Conservation (phyloP, 2,113 vertebrate species). For the Apodemus speciosus region DNA sequence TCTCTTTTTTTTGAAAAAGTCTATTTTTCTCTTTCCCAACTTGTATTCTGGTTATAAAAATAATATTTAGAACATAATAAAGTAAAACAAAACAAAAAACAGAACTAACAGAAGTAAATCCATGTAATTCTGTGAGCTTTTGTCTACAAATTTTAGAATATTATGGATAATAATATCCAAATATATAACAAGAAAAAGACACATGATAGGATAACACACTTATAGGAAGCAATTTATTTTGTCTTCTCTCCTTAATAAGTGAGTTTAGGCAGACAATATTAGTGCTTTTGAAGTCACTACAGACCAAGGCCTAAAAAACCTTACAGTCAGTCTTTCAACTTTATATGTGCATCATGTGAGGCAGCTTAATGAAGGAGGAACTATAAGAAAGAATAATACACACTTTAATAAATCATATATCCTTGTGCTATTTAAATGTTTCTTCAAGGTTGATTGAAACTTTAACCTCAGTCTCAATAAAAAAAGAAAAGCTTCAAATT, state of each 20-base stretch:
- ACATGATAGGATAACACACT: not conserved
- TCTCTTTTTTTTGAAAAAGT: not conserved
- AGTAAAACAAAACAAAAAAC: not conserved
- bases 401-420: constrained; percentile 93
- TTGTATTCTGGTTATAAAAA: constrained; percentile 19
- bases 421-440: constrained; percentile 97
- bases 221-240: constrained; percentile 56
- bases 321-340: constrained; percentile 74
- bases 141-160: not conserved
- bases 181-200: constrained; percentile 30
- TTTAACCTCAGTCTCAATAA: constrained; percentile 99
- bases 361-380: constrained; percentile 87
- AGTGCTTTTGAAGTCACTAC: constrained; percentile 63
- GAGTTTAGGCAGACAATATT: constrained; percentile 51
- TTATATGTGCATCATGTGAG: constrained; percentile 84
- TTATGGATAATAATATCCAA: not conserved
- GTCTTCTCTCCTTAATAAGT: constrained; percentile 40
- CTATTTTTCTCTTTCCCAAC: constrained; percentile 2
- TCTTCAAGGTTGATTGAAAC: constrained; percentile 99
- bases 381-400: constrained; percentile 87
- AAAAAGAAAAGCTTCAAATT: constrained; percentile 96
- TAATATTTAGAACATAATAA: not conserved
- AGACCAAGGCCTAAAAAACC: constrained; percentile 47
- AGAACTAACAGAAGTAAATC: constrained; percentile 14
- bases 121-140: not conserved